These are phyloP conservation scores for Arnoldichthys spilopterus DNA, from an alignment of 2,797 vertebrate genomes.

Conservation along the genomic window DNA sequence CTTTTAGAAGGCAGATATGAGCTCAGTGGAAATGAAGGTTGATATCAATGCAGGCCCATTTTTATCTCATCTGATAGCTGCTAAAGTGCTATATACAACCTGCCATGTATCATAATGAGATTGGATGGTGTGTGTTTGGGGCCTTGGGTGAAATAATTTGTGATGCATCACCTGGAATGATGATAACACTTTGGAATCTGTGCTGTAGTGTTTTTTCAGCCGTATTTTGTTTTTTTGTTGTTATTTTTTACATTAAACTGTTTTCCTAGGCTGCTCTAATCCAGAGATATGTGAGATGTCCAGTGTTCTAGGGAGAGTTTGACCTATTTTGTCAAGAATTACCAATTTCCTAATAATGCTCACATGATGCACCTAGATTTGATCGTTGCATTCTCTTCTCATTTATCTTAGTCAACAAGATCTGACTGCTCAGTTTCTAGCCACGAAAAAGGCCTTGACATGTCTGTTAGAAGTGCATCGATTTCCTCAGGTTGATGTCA, in stretches of 20 bases:
- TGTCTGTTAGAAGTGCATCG: conserved; percentile 20
- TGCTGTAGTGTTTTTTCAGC: neutral
- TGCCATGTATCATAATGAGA: neutral
- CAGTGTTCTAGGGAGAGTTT: neutral
- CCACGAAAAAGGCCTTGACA: neutral
- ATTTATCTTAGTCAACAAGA: conserved; percentile 1
- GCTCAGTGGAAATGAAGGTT: conserved; percentile 2
- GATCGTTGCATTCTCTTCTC: neutral
- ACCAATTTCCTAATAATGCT: conserved; percentile 23
- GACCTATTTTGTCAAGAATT: conserved; percentile 14
- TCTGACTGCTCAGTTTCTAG: neutral
- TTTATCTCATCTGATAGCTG: conserved; percentile 1
- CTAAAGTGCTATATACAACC: conserved; percentile 3
- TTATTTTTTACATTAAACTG: neutral
- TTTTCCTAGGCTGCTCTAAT: no score
- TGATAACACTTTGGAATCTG: neutral
- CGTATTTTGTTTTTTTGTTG: no score
- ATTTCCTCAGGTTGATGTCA: neutral
- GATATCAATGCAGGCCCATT: neutral
- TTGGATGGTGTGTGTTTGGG: neutral
- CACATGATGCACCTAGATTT: conserved; percentile 4
- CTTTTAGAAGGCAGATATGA: neutral
- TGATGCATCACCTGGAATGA: neutral
- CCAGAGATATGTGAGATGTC: no score
- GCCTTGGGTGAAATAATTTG: neutral